Evolutionary conservation across 2,113 vertebrate genomes (phyloP), one percentile per base, ranked within the genome.

Genomic region (Cricetomys ansorgei): DNA sequence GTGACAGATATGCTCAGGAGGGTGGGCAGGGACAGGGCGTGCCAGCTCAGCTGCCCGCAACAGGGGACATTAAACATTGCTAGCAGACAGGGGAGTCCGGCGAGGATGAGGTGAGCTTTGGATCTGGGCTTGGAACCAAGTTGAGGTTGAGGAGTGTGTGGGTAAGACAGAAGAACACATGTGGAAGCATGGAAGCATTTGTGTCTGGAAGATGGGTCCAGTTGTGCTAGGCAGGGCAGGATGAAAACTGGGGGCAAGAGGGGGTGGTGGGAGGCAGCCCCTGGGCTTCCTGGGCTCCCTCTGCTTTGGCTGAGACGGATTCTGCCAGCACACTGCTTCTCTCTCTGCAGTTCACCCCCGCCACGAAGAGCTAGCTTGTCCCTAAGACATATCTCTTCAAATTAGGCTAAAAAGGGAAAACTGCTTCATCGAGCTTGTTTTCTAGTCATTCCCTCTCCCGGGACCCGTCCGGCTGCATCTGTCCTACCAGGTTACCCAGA

Each of bases 381-480:
- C 83, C 94, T 88, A n/a, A 73, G 75, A 40, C 50, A 96, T 4
- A 5, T 92, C 88, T 95, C 94, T 97, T 97, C 94, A 80, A 25
- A 87, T 98, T 86, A 97, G 94, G 64, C 53, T 86, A 80, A 89
- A 87, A 96, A 97, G 91, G 91, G 94, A 93, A 97, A 97, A 92
- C 37, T 69, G 81, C 94, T 97, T 98, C 48, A 95, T 97, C 72
- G 69, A 93, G 87, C 79, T 88, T 83, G 53, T 96, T 97, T 90
- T 97, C 80, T 27, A 5, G 50, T 94, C 91, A 65, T 1, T 0
- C 91, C 72, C 95, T 93, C 79, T 96, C 40, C 95, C 92, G 62
- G 69, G 62, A 40, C 29, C 93, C 94, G 79, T 79, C 17, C 77
- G 34, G 59, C 37, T 94, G 10, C 72, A 89, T 34, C 45, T 27